Percentiles rank a stretch among this genome's conserved stretches.
These are phyloP conservation scores for Bacillus rossius DNA, from an alignment of 1,140 invertebrate species.

Conservation along the genomic window DNA sequence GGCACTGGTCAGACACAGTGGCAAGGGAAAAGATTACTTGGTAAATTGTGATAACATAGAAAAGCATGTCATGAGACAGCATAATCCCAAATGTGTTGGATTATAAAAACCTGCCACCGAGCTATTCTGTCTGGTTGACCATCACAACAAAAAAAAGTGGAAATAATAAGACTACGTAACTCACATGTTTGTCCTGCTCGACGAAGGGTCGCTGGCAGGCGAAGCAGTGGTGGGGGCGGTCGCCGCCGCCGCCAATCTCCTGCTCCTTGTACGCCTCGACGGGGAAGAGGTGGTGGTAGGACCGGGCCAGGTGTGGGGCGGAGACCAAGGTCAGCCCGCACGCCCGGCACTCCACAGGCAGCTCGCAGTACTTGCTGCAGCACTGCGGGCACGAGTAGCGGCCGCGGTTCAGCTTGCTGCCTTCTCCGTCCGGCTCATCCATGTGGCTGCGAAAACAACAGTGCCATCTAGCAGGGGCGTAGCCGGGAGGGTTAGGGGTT, in stretches of 20 bases:
- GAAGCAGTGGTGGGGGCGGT: constrained; percentile 52
- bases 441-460: constrained; percentile 62
- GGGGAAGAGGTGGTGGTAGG: constrained; percentile 95
- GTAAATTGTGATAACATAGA: no score
- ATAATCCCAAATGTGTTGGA: no score
- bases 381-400: constrained; percentile 97
- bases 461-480: no score
- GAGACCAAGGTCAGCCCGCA: constrained; percentile 96
- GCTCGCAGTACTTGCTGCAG: constrained; percentile 94
- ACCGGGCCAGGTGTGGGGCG: constrained; percentile 92
- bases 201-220: constrained; percentile 62
- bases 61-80: no score
- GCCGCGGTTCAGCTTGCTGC: constrained; percentile 52
- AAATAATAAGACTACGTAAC: constrained; percentile 15
- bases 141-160: no score
- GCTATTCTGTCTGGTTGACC: no score
- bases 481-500: no score
- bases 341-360: constrained; percentile 92
- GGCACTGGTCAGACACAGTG: no score
- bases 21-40: no score
- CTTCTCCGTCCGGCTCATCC: constrained; percentile 61
- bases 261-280: constrained; percentile 78
- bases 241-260: constrained; percentile 33
- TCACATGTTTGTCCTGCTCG: constrained; percentile 66
- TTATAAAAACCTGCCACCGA: no score